A percentile compares a stretch with the other conserved stretches of the same genome.
Conservation (phyloP, 1,140 invertebrate genomes). For the Ectropis grisescens region DNA sequence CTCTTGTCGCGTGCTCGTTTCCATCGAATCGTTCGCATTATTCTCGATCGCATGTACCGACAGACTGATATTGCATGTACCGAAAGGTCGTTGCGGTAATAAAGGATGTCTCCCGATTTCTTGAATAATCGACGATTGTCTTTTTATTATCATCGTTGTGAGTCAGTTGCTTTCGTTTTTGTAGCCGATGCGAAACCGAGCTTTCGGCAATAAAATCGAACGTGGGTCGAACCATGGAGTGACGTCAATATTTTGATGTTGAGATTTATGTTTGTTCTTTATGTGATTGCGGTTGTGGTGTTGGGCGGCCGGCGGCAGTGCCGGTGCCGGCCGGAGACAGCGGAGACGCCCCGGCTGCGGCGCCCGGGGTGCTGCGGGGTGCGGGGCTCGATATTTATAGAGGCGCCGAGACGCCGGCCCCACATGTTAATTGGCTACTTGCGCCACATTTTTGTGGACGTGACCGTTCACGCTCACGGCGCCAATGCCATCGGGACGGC, state of each 20-base stretch:
- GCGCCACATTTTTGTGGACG: constrained; percentile 54
- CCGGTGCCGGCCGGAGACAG: constrained; percentile 25
- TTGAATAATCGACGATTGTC: too few relatives aligned
- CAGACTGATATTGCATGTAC: too few relatives aligned
- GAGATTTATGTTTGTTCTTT: constrained; percentile 27
- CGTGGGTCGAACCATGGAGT: constrained; percentile 18
- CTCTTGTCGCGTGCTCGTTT: too few relatives aligned
- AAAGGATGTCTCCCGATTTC: too few relatives aligned
- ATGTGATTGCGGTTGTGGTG: constrained; percentile 24
- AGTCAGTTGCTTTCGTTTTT: too few relatives aligned
- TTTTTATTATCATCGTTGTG: too few relatives aligned
- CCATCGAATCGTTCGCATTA: too few relatives aligned
- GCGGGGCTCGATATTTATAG: constrained; percentile 52
- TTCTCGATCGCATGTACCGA: too few relatives aligned
- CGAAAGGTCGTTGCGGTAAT: too few relatives aligned
- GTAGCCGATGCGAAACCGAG: too few relatives aligned
- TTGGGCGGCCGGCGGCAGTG: neutral
- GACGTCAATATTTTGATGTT: constrained; percentile 31
- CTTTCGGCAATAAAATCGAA: constrained; percentile 18
- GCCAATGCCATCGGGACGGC: constrained; percentile 48
- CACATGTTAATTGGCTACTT: constrained; percentile 63
- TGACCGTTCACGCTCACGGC: constrained; percentile 34
- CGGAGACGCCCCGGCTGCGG: constrained; percentile 27
- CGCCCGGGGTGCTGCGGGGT: constrained; percentile 7
- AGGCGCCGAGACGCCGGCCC: constrained; percentile 55